A percentile compares a stretch with the other conserved stretches of the same genome.
Conservation (phyloP, 2,113 vertebrate species). For the Opisthocomus hoazin region DNA sequence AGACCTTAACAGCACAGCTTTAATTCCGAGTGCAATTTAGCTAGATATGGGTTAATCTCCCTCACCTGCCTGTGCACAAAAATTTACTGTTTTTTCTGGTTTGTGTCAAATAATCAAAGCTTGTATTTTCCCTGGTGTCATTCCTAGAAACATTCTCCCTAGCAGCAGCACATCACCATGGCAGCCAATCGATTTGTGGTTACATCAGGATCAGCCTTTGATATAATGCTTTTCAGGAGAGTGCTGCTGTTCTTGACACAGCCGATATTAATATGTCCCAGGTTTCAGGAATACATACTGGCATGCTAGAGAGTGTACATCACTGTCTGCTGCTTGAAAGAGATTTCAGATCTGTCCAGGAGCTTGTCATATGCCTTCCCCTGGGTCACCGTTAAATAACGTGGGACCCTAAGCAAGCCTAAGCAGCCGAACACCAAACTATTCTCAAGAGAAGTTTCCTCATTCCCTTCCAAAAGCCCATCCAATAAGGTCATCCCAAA, state of each 20-base stretch:
- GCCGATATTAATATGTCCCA: neutral
- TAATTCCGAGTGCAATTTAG: neutral
- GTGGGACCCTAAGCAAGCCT: neutral
- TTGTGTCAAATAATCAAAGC: constrained; percentile 2
- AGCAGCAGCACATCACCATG: constrained; percentile 1
- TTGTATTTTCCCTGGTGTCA: constrained; percentile 13
- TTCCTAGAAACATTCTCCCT: neutral
- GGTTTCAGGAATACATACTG: neutral
- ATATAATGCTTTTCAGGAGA: neutral
- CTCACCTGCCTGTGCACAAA: neutral
- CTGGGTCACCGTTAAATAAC: neutral
- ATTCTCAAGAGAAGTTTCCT: neutral
- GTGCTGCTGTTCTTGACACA: neutral
- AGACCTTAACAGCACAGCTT: neutral
- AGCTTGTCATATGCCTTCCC: neutral
- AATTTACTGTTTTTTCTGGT: neutral
- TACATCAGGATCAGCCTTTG: neutral
- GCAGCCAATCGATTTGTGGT: constrained; percentile 7
- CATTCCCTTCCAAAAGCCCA: neutral
- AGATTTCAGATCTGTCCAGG: neutral
- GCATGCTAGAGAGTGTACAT: neutral
- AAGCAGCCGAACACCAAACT: rapidly evolving
- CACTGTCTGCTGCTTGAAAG: neutral
- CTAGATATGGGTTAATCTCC: neutral
- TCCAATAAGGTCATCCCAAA: neutral